Evolutionary conservation across 2,888 invertebrate species (phyloP).

Genomic region (Nomada ferruginata): DNA sequence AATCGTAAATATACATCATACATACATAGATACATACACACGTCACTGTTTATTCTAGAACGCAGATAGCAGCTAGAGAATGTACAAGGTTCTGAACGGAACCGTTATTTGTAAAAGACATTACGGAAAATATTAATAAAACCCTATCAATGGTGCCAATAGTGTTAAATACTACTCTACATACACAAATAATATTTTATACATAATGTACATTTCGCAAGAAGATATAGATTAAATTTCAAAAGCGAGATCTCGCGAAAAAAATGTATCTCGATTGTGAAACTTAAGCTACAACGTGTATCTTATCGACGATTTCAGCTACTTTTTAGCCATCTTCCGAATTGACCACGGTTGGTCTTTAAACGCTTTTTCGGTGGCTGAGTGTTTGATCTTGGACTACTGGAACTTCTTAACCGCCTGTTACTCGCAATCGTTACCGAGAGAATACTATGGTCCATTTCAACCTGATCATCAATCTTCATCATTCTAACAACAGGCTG

Average conservation of each 20-base stretch:
- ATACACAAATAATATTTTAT: constrained; percentile 81
- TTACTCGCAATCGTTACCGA: constrained; percentile 82
- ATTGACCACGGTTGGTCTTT: constrained; percentile 76
- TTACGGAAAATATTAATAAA: constrained; percentile 74
- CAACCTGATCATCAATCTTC: constrained; percentile 86
- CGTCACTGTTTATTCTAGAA: constrained; percentile 46
- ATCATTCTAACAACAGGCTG: constrained; percentile 89
- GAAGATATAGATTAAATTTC: constrained; percentile 67
- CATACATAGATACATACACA: neutral
- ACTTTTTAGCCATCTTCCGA: constrained; percentile 79
- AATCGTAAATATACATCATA: constrained; percentile 18
- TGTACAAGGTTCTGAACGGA: constrained; percentile 16
- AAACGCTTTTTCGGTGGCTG: constrained; percentile 78
- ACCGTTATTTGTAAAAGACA: constrained; percentile 55
- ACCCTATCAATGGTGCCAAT: constrained; percentile 68
- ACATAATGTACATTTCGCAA: constrained; percentile 78
- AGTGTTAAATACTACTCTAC: constrained; percentile 82
- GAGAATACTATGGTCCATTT: constrained; percentile 80
- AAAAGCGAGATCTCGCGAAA: constrained; percentile 54
- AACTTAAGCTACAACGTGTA: constrained; percentile 56
- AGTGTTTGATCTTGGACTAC: constrained; percentile 76
- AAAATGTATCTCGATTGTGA: constrained; percentile 51
- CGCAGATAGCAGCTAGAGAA: constrained; percentile 31
- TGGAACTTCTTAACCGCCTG: constrained; percentile 81
- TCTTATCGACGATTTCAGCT: constrained; percentile 76